A percentile compares a stretch with the other conserved stretches of the same genome.
These are phyloP conservation scores for Ailurus styani DNA, from an alignment of 2,113 vertebrate species.

Conservation along the genomic window DNA sequence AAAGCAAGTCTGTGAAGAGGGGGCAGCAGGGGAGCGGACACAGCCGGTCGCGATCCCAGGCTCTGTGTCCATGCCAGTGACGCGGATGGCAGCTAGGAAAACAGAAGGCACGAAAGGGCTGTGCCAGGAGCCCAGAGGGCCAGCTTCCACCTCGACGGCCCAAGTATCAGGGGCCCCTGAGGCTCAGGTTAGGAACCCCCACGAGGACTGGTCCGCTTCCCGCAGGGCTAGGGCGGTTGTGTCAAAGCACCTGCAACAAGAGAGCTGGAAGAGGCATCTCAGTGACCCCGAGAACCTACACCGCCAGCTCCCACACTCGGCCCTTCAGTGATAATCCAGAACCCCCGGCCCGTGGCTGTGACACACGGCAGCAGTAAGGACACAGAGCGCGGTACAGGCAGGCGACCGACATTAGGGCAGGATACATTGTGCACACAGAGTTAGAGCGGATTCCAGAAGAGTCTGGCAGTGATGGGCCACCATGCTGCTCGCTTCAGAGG, in stretches of 20 bases:
- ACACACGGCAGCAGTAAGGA: conserved; percentile 67
- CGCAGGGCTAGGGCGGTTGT: background rate
- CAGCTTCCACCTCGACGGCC: background rate
- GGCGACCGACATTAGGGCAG: conserved; percentile 61
- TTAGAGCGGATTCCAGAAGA: conserved; percentile 69
- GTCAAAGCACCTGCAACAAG: background rate
- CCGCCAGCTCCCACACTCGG: background rate
- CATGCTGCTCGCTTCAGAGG: conserved; percentile 61
- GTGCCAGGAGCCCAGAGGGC: background rate
- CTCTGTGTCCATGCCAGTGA: background rate
- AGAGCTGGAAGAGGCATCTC: background rate
- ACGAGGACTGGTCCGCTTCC: background rate
- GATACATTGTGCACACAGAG: conserved; percentile 30
- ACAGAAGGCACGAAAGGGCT: background rate
- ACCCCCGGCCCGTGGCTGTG: background rate
- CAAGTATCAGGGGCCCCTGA: background rate
- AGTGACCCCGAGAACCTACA: background rate
- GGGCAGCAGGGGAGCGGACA: background rate
- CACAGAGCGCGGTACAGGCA: conserved; percentile 74
- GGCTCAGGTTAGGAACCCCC: background rate
- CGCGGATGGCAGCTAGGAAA: background rate
- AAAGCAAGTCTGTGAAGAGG: background rate
- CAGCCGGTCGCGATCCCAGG: background rate
- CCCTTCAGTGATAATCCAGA: conserved; percentile 10
- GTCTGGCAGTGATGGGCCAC: conserved; percentile 57